Percentiles rank a stretch among this genome's conserved stretches.
These are phyloP conservation scores for Nemoura dubitans DNA, from an alignment of 2,888 invertebrate species.

Conservation along the genomic window DNA sequence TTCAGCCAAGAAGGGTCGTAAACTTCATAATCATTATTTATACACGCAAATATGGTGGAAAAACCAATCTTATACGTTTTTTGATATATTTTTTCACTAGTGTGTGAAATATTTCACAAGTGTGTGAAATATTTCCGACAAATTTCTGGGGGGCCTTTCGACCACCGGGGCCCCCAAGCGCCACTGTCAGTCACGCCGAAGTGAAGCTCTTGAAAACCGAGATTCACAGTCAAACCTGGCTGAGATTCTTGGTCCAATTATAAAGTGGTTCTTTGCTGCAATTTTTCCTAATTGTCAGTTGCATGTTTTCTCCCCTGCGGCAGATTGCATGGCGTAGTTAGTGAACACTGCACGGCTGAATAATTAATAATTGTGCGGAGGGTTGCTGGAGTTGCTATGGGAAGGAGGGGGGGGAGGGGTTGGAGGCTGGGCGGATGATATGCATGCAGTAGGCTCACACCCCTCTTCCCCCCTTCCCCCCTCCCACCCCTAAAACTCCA, in stretches of 20 bases:
- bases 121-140: no score
- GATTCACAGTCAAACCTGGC: not conserved
- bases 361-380: conserved; percentile 19
- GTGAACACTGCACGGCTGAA: not conserved
- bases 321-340: not conserved
- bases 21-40: no score
- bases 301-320: not conserved
- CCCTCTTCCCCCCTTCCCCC: not conserved
- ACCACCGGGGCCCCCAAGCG: no score
- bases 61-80: no score
- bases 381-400: not conserved
- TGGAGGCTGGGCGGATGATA: not conserved
- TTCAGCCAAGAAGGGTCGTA: no score
- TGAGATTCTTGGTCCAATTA: not conserved
- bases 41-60: no score
- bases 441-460: not conserved
- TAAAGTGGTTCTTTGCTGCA: not conserved
- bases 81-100: no score
- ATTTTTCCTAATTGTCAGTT: not conserved
- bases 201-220: not conserved
- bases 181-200: not conserved
- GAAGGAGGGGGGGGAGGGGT: not conserved
- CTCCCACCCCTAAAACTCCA: not conserved
- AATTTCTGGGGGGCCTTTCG: no score
- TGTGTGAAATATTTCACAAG: no score